phyloP scores from a whole-genome alignment of 2,797 vertebrate species.

The Lemur catta region DNA sequence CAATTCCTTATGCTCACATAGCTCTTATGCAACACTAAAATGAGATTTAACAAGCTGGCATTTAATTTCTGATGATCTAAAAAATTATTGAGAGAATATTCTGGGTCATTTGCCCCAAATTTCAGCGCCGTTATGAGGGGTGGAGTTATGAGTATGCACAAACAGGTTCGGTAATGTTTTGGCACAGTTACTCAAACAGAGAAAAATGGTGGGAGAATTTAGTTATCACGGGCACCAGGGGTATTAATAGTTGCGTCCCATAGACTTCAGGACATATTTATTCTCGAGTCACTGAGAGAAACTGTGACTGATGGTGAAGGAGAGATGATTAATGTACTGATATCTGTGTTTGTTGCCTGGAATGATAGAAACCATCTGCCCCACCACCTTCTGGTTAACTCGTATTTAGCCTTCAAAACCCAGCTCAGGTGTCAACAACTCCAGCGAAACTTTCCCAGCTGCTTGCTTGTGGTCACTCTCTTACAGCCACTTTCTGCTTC shows the following conservation, averaged over 20 bases:
- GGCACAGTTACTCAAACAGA: not conserved
- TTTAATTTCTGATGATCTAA: not conserved
- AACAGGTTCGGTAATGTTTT: not conserved
- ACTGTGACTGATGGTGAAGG: not conserved
- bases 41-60: not conserved
- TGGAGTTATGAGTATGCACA: not conserved
- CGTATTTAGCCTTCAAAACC: not conserved
- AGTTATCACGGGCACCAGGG: not conserved
- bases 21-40: not conserved
- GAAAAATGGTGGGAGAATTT: not conserved
- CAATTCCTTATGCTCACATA: not conserved
- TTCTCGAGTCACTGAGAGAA: not conserved
- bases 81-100: not conserved
- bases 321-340: not conserved
- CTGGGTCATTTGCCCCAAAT: not conserved
- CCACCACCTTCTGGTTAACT: not conserved
- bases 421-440: not conserved
- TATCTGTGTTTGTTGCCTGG: not conserved
- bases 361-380: not conserved
- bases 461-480: not conserved
- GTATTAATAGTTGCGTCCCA: not conserved
- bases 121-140: not conserved
- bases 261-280: not conserved
- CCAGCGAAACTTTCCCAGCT: not conserved
- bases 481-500: not conserved